These are phyloP conservation scores for Chymomyza fuscimana DNA, from an alignment of 2,888 invertebrate species.

Conservation along the genomic window DNA sequence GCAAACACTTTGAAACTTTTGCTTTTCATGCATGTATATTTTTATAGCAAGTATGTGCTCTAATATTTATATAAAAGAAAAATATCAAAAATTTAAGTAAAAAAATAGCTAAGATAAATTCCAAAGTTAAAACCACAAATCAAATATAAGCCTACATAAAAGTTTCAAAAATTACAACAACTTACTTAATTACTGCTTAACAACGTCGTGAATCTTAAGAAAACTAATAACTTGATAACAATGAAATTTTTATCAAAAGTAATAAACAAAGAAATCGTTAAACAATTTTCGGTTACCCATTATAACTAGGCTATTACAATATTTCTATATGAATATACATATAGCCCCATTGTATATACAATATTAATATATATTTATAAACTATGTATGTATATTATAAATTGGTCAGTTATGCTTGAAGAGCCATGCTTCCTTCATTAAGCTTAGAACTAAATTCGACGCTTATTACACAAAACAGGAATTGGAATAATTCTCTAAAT, in stretches of 20 bases:
- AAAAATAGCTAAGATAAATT: not conserved
- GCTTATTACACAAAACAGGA: constrained; percentile 39
- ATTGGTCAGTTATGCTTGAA: constrained; percentile 7
- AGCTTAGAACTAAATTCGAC: constrained; percentile 62
- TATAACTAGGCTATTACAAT: constrained; percentile 2
- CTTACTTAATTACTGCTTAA: not conserved
- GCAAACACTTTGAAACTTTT: too few species aligned
- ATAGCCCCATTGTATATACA: not conserved
- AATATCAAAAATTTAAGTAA: not conserved
- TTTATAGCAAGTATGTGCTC: too few species aligned
- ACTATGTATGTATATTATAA: constrained; percentile 1
- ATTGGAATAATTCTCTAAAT: constrained; percentile 42
- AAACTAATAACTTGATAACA: constrained; percentile 28
- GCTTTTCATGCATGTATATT: too few species aligned
- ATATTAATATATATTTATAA: not conserved
- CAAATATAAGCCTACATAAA: not conserved
- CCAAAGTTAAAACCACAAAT: not conserved
- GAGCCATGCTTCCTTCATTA: not conserved
- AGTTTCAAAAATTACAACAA: not conserved
- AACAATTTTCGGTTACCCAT: not conserved
- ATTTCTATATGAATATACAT: constrained; percentile 2
- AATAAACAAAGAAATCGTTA: not conserved
- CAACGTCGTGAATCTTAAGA: constrained; percentile 13
- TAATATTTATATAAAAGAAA: too few species aligned
- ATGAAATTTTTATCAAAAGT: constrained; percentile 1